Conservation (phyloP, 2,888 invertebrate genomes). For the Mythimna loreyi region DNA sequence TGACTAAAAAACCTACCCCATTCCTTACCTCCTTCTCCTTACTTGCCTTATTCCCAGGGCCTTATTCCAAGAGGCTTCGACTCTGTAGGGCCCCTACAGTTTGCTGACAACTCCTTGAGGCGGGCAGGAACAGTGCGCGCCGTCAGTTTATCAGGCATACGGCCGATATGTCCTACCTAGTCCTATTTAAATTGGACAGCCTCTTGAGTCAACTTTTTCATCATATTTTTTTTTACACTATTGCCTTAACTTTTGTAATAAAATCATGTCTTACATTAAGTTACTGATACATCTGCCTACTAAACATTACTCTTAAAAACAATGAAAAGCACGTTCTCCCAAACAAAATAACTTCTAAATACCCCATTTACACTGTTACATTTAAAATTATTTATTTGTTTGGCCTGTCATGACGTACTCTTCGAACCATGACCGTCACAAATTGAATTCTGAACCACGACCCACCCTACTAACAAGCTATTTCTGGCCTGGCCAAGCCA, state of each 20-base stretch:
- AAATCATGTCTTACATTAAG: not conserved
- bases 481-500: conserved; percentile 69
- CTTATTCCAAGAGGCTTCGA: too few relatives aligned
- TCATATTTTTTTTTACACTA: too few relatives aligned
- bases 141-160: too few relatives aligned
- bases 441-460: conserved; percentile 58
- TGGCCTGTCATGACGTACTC: conserved; percentile 42
- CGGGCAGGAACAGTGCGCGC: too few relatives aligned
- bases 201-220: too few relatives aligned
- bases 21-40: too few relatives aligned
- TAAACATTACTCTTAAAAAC: not conserved
- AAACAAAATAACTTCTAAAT: conserved; percentile 5
- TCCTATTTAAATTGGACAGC: too few relatives aligned
- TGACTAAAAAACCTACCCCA: too few relatives aligned
- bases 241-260: not conserved
- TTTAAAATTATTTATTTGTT: conserved; percentile 49
- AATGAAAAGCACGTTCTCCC: not conserved
- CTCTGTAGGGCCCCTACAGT: too few relatives aligned
- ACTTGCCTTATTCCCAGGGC: too few relatives aligned
- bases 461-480: conserved; percentile 77
- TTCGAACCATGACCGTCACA: conserved; percentile 55
- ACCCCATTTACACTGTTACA: conserved; percentile 3
- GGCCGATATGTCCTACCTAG: too few relatives aligned
- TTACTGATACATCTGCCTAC: not conserved
- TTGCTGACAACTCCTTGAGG: too few relatives aligned